These are phyloP conservation scores for Acleris literana DNA, from an alignment of 2,888 invertebrate species.

Conservation along the genomic window DNA sequence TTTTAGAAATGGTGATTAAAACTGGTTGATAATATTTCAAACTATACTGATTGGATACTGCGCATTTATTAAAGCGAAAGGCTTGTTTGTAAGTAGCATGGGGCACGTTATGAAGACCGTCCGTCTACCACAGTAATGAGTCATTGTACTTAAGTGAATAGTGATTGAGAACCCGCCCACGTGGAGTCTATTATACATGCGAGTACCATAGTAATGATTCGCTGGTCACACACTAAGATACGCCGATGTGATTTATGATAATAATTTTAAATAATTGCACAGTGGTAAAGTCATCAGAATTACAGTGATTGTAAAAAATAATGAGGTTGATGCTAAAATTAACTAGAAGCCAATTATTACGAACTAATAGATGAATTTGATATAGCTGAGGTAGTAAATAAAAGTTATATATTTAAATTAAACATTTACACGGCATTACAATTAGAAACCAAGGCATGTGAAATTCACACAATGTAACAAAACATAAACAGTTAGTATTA, in stretches of 20 bases:
- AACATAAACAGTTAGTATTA: too few species aligned
- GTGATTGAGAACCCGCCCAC: slow-evolving; percentile 67
- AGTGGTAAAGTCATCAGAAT: slow-evolving; percentile 29
- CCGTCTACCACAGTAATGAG: slow-evolving; percentile 59
- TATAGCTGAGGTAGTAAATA: too few species aligned
- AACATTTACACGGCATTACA: too few species aligned
- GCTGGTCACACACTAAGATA: slow-evolving; percentile 27
- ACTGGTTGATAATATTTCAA: slow-evolving; percentile 30
- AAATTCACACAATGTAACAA: too few species aligned
- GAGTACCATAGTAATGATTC: slow-evolving; percentile 45
- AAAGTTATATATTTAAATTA: too few species aligned
- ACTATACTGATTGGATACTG: slow-evolving; percentile 33
- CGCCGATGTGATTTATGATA: slow-evolving; percentile 28
- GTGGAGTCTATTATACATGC: slow-evolving; percentile 53
- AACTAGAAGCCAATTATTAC: neutral
- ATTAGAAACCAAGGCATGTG: too few species aligned
- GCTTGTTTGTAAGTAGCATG: slow-evolving; percentile 57
- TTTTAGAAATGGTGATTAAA: slow-evolving; percentile 24
- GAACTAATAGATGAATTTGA: neutral
- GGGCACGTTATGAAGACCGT: slow-evolving; percentile 50
- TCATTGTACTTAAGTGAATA: slow-evolving; percentile 62
- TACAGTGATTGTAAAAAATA: slow-evolving; percentile 25
- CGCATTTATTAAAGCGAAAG: slow-evolving; percentile 44
- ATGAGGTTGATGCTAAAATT: slow-evolving; percentile 4
- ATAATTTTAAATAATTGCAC: slow-evolving; percentile 31